phyloP scores from a whole-genome alignment of 2,797 vertebrate genomes.

The Limosa lapponica region DNA sequence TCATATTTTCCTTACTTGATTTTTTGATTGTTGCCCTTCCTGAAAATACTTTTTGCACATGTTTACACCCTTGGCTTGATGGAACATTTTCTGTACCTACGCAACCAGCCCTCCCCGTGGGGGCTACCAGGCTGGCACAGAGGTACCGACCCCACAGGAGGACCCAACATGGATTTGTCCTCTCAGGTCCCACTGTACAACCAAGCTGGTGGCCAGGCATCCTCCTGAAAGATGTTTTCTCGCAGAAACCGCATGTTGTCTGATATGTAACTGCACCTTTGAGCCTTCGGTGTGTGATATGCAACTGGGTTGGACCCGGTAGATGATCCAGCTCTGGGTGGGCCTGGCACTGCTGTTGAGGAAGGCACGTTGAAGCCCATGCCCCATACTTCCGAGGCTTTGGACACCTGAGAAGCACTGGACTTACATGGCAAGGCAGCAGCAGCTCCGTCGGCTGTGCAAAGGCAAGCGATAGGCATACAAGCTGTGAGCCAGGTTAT shows the following conservation, averaged over 20 bases:
- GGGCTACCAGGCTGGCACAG: background rate
- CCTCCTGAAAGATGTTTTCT: background rate
- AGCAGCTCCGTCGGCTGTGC: background rate
- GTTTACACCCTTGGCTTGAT: background rate
- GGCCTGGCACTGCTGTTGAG: background rate
- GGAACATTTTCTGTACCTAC: rapidly evolving
- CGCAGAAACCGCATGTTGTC: rapidly evolving
- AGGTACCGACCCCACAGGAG: rapidly evolving
- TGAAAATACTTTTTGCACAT: background rate
- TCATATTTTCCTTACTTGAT: background rate
- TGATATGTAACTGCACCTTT: rapidly evolving
- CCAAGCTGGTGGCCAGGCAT: background rate
- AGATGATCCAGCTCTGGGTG: background rate
- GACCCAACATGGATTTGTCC: background rate
- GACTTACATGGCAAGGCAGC: background rate
- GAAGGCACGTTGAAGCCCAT: rapidly evolving
- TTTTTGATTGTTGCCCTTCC: background rate
- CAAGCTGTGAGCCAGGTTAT: background rate
- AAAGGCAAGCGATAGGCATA: rapidly evolving
- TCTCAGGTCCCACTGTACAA: background rate
- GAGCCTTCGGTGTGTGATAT: rapidly evolving
- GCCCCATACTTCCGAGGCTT: background rate
- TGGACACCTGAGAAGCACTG: background rate
- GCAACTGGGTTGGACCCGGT: background rate
- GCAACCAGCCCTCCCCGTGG: rapidly evolving